Conservation (phyloP, 2,797 vertebrate genomes). For the Tokudaia tokunoshimensis region DNA sequence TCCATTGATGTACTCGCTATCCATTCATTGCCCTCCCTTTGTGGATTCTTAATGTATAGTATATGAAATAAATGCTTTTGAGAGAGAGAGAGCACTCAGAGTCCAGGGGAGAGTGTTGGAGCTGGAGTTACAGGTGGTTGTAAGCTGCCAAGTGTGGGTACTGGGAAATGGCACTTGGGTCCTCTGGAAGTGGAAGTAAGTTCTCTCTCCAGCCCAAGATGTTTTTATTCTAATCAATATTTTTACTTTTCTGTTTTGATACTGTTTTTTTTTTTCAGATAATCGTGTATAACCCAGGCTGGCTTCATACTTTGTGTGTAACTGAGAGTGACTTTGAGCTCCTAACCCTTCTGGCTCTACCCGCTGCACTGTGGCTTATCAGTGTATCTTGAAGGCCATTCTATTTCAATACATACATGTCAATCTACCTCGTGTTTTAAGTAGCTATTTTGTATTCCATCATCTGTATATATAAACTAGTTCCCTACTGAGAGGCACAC, state of each 20-base stretch:
- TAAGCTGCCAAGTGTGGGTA: not conserved
- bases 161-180: not conserved
- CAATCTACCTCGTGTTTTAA: not conserved
- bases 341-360: not conserved
- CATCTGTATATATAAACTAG: not conserved
- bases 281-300: not conserved
- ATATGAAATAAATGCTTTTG: constrained; percentile 7
- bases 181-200: not conserved
- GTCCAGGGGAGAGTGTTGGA: not conserved
- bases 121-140: not conserved
- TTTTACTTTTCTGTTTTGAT: not conserved
- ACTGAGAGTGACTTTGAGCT: not conserved
- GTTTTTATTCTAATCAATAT: not conserved
- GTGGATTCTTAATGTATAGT: not conserved
- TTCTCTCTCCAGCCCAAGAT: not conserved
- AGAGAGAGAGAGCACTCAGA: not conserved
- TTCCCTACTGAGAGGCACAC: not conserved
- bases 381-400: not conserved
- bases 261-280: not conserved
- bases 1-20: not conserved
- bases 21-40: not conserved
- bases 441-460: not conserved
- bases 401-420: not conserved
- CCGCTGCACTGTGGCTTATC: not conserved
- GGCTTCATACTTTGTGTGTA: not conserved